Evolutionary conservation across 2,113 vertebrate genomes (phyloP).

Genomic region (Chauna torquata): DNA sequence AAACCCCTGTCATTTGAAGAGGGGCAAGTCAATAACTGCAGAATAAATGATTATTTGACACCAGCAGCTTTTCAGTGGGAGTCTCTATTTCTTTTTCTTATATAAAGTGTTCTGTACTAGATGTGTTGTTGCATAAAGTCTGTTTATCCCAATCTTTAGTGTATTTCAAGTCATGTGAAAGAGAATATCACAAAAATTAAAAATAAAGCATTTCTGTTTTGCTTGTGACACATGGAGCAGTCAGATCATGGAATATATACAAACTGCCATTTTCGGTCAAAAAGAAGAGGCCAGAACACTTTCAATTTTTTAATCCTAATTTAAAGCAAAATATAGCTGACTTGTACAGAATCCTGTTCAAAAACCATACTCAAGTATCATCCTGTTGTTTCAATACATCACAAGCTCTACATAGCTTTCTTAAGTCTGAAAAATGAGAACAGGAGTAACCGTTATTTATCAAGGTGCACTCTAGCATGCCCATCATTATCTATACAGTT

Average conservation of each 20-base stretch:
- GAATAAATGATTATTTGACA: constrained; percentile 57
- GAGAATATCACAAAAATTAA: background rate
- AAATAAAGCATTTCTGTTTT: background rate
- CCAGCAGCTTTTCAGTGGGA: constrained; percentile 35
- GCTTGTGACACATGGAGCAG: background rate
- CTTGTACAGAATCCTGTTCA: background rate
- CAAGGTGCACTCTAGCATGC: background rate
- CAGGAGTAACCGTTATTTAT: background rate
- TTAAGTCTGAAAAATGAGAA: background rate
- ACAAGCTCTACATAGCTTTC: background rate
- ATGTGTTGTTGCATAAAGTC: background rate
- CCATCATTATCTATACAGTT: background rate
- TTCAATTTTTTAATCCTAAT: background rate
- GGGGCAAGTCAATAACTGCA: background rate
- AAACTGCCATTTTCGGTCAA: background rate
- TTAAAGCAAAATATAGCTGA: background rate
- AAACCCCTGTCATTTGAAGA: background rate
- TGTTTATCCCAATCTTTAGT: background rate
- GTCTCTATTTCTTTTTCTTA: constrained; percentile 46
- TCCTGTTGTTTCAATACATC: background rate
- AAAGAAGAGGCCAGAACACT: background rate
- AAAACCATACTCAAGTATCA: background rate
- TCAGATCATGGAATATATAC: background rate
- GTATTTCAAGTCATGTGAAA: background rate
- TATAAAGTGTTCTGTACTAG: constrained; percentile 10